These are phyloP conservation scores for Eupeodes corollae DNA, from an alignment of 1,140 invertebrate species.

Conservation along the genomic window DNA sequence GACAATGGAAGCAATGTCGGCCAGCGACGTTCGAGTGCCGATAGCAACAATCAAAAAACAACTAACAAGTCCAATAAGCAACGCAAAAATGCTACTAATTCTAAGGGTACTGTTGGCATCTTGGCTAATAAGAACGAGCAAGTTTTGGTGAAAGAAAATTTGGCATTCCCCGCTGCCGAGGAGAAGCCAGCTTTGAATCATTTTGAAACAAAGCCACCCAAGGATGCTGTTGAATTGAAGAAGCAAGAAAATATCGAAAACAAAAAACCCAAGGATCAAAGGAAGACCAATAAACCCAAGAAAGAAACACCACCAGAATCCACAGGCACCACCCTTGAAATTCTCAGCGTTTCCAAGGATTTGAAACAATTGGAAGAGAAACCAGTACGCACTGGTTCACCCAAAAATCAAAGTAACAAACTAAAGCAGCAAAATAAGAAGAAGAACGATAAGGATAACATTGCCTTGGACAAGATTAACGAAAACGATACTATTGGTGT, in stretches of 20 bases:
- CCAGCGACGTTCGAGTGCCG: neutral
- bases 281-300: slow-evolving; percentile 29
- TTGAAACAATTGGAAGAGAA: slow-evolving; percentile 29
- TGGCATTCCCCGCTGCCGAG: neutral
- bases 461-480: slow-evolving; percentile 25
- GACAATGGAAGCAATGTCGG: neutral
- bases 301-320: slow-evolving; percentile 18
- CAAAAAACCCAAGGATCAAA: slow-evolving; percentile 2
- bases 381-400: slow-evolving; percentile 19
- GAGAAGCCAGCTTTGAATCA: slow-evolving; percentile 46
- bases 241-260: slow-evolving; percentile 16
- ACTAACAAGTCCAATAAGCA: slow-evolving; percentile 40
- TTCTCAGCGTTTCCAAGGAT: slow-evolving; percentile 30
- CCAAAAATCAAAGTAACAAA: slow-evolving; percentile 26
- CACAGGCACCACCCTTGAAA: slow-evolving; percentile 12
- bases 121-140: slow-evolving; percentile 53
- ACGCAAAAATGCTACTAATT: slow-evolving; percentile 18
- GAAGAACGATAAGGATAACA: slow-evolving; percentile 28
- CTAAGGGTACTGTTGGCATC: slow-evolving; percentile 34
- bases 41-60: slow-evolving; percentile 18
- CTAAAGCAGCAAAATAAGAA: slow-evolving; percentile 16
- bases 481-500: slow-evolving; percentile 37
- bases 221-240: slow-evolving; percentile 64
- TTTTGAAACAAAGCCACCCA: slow-evolving; percentile 65
- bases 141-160: slow-evolving; percentile 33